Evolutionary conservation across 1,140 invertebrate genomes (phyloP), one percentile per base, ranked within the genome.

Genomic region (Magallana angulata): DNA sequence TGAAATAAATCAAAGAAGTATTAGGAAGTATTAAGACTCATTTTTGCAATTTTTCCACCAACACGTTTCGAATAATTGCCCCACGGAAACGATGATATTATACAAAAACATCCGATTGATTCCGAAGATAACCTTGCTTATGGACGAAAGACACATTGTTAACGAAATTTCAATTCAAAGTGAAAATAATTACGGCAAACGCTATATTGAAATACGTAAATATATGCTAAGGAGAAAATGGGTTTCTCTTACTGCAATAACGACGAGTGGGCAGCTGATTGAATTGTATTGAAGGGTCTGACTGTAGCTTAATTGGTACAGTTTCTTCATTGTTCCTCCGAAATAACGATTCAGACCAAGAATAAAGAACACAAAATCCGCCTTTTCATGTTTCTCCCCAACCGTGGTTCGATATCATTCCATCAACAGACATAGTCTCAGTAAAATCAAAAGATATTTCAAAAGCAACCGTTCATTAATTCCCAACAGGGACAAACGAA

Each of bases 11-110:
- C 68, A 76, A 76, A 76, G 68, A 30, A 30, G 68, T 30, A 36
- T 76, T 76, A 76, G 68, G 68, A 76, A 76, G 24, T 76, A 76
- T 76, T 76, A 30, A 76, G 24, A 76, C 68, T 76, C 30, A 30
- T 36, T 76, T 76, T 12, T 11, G 9, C 68, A 8, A 30, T 76
- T 76, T 76, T 24, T 24, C 68, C 68, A 76, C 68, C 68, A 76
- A 76, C 68, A 76, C 24, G 24, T 76, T 76, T 30, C 18, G 9
- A 30, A 76, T 76, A 76, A 76, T 76, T 76, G 24, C 24, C 18
- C 24, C 11, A 30, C 68, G 24, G 68, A 76, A 76, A 76, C 36
- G 68, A 76, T 30, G 30, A 12, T 30, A 76, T 76, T 76, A 76
- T 18, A 76, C 24, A 76, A 76, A 76, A 48, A 30, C 36, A 76